These are phyloP conservation scores for Drosophila watanabei DNA, from an alignment of 1,140 invertebrate genomes.

Conservation along the genomic window DNA sequence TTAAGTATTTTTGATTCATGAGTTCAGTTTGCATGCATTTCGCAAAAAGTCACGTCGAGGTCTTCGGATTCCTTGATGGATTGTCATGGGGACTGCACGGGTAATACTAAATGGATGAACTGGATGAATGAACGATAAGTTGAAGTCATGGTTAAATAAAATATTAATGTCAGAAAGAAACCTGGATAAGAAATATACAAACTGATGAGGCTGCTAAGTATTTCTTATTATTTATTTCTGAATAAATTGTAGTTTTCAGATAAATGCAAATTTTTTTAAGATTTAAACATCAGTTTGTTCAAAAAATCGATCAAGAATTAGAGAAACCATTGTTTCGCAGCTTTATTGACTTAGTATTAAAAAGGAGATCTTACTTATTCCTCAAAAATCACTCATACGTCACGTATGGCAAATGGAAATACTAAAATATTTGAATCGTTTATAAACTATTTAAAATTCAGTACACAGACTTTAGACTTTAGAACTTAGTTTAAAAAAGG, in stretches of 20 bases:
- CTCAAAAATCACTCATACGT: background rate
- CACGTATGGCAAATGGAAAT: background rate
- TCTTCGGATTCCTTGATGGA: slow-evolving; percentile 1
- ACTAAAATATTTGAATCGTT: background rate
- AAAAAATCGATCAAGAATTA: background rate
- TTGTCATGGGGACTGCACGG: background rate
- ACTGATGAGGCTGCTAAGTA: background rate
- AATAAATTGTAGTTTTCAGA: background rate
- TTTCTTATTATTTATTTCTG: background rate
- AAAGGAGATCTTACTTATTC: background rate
- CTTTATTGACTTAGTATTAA: too few species aligned
- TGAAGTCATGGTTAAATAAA: background rate
- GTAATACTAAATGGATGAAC: background rate
- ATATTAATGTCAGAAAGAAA: background rate
- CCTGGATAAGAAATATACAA: background rate
- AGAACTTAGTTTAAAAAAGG: too few species aligned
- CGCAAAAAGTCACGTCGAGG: slow-evolving; percentile 5
- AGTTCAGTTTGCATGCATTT: slow-evolving; percentile 5
- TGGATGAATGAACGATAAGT: slow-evolving; percentile 15
- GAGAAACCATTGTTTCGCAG: background rate
- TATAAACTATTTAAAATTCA: background rate
- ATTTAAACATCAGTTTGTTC: background rate
- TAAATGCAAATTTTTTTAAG: background rate
- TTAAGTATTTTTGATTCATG: slow-evolving; percentile 14
- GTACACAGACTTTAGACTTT: background rate